These are phyloP conservation scores for Oreamnos americanus DNA, from an alignment of 2,113 vertebrate genomes.

Conservation along the genomic window DNA sequence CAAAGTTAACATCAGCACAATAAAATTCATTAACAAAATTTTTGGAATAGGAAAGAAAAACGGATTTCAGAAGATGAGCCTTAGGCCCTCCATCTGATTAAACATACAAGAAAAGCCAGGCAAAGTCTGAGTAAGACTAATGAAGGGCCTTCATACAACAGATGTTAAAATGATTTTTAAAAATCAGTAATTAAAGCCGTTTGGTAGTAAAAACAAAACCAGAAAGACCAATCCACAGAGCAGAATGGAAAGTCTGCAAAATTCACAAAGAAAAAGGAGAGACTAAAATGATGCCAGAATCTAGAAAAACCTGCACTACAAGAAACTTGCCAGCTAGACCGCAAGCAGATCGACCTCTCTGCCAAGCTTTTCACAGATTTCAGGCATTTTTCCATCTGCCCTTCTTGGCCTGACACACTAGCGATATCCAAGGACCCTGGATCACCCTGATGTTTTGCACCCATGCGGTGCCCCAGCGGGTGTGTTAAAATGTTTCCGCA, in stretches of 20 bases:
- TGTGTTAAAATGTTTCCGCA: accelerated
- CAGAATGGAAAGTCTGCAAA: neutral
- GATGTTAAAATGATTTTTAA: constrained; percentile 21
- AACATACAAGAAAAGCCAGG: neutral
- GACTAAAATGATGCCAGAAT: neutral
- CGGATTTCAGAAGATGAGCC: neutral
- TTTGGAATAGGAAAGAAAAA: neutral
- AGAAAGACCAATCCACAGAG: constrained; percentile 11
- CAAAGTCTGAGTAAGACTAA: neutral
- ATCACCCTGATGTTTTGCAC: neutral
- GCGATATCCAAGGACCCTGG: accelerated
- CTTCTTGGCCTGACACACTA: accelerated
- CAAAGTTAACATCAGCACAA: neutral
- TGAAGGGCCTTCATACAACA: neutral
- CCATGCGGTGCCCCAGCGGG: accelerated
- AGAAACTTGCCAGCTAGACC: neutral
- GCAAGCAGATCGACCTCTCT: too few species aligned
- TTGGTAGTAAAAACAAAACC: constrained; percentile 47
- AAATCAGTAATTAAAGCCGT: constrained; percentile 47
- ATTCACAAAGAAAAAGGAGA: neutral
- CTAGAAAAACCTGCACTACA: neutral
- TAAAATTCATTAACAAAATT: neutral
- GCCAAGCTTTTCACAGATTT: neutral
- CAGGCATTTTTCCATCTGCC: neutral
- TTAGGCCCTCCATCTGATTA: neutral